These are phyloP conservation scores for Hyles vespertilio DNA, from an alignment of 1,140 invertebrate species.

Conservation along the genomic window DNA sequence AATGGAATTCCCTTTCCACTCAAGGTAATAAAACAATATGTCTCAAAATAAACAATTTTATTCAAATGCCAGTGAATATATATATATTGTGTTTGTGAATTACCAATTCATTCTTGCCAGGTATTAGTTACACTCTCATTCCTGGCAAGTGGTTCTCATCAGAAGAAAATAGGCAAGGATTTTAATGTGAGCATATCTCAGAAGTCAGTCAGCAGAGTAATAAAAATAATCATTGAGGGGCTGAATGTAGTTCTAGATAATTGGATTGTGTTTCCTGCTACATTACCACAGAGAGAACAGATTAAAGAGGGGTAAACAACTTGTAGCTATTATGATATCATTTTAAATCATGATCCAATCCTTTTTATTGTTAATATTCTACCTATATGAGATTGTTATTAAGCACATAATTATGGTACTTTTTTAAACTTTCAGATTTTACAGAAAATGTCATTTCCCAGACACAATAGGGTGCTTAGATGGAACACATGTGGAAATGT, in stretches of 20 bases:
- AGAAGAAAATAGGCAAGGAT: conserved; percentile 40
- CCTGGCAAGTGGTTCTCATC: conserved; percentile 36
- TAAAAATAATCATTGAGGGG: conserved; percentile 41
- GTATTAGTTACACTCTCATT: conserved; percentile 42
- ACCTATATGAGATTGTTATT: too few relatives aligned
- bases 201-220: conserved; percentile 41
- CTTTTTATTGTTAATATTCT: too few relatives aligned
- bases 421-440: conserved; percentile 29
- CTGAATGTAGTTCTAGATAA: conserved; percentile 35
- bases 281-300: conserved; percentile 26
- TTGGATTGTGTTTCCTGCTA: conserved; percentile 36
- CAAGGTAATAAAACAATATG: conserved; percentile 22
- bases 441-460: conserved; percentile 44
- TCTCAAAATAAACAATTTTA: too few relatives aligned
- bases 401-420: too few relatives aligned
- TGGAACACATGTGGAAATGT: conserved; percentile 43
- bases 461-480: conserved; percentile 42
- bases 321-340: not conserved
- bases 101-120: conserved; percentile 17
- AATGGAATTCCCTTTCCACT: conserved; percentile 45
- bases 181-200: conserved; percentile 40
- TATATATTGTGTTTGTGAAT: not conserved
- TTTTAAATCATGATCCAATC: too few relatives aligned
- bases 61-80: not conserved
- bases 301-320: conserved; percentile 41